Percentiles rank a stretch among this genome's conserved stretches.
Evolutionary conservation across 1,140 invertebrate species (phyloP).

Genomic region (Hylyphantes graminicola): DNA sequence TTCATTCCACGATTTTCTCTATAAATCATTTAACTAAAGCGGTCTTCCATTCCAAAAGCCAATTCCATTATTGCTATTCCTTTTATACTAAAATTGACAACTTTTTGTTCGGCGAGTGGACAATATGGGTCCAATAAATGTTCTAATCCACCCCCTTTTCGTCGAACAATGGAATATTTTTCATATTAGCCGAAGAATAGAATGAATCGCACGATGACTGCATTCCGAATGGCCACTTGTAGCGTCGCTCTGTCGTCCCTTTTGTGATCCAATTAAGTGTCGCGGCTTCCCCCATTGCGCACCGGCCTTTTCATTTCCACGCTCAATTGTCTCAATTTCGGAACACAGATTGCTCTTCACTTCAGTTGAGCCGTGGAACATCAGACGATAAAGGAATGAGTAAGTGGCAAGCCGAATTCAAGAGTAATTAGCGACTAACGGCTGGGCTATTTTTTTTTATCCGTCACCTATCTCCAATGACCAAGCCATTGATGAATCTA

Average conservation of each 20-base stretch:
- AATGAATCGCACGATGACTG: background rate
- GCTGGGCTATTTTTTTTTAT: conserved; percentile 37
- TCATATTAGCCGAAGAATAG: too few relatives aligned
- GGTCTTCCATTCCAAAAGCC: too few relatives aligned
- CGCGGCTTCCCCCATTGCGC: background rate
- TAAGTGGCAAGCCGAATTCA: conserved; percentile 43
- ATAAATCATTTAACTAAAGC: too few relatives aligned
- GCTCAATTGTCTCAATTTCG: background rate
- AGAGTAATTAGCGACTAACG: conserved; percentile 55
- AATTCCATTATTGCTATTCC: too few relatives aligned
- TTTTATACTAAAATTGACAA: too few relatives aligned
- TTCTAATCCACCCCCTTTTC: too few relatives aligned
- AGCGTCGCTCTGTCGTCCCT: background rate
- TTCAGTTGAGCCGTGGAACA: background rate
- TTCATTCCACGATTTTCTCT: too few relatives aligned
- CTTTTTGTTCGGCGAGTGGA: too few relatives aligned
- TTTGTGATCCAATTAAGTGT: conserved; percentile 36
- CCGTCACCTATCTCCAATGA: conserved; percentile 3
- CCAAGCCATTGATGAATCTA: conserved; percentile 33
- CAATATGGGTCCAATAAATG: too few relatives aligned
- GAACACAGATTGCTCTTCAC: conserved; percentile 6
- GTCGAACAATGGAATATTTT: too few relatives aligned
- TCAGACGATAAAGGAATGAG: background rate
- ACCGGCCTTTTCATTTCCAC: conserved; percentile 10
- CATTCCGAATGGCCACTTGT: background rate